Percentiles rank a stretch among this genome's conserved stretches.
Conservation (phyloP, 2,797 vertebrate genomes). For the Manis crassicaudata region DNA sequence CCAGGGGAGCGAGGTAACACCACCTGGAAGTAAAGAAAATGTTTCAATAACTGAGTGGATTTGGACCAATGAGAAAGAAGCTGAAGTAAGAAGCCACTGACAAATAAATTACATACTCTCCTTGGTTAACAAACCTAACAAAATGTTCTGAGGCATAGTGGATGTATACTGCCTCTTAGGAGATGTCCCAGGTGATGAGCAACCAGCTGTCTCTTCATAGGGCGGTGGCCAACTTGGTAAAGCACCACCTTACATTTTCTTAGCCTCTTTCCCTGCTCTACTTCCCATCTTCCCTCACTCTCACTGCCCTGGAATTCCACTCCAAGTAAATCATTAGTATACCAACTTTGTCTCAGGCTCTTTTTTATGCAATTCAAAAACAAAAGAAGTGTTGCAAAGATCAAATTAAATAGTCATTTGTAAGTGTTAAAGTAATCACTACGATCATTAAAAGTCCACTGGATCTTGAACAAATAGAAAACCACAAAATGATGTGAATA, state of each 20-base stretch:
- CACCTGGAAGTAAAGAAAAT: not conserved
- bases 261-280: not conserved
- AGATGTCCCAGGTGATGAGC: not conserved
- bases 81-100: not conserved
- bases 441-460: not conserved
- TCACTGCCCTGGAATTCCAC: not conserved
- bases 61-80: not conserved
- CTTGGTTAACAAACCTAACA: not conserved
- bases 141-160: not conserved
- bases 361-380: not conserved
- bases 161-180: not conserved
- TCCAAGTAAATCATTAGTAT: not conserved
- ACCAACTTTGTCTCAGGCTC: not conserved
- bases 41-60: not conserved
- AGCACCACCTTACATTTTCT: not conserved
- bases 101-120: not conserved
- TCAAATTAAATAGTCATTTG: not conserved
- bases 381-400: not conserved
- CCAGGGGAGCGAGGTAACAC: not conserved
- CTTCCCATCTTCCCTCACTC: not conserved
- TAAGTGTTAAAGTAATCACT: not conserved
- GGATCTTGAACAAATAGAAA: not conserved
- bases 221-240: not conserved
- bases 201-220: not conserved
- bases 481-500: not conserved